Percentiles rank a stretch among this genome's conserved stretches.
Conservation (phyloP, 2,113 vertebrate genomes). For the Entomyzon cyanotis region DNA sequence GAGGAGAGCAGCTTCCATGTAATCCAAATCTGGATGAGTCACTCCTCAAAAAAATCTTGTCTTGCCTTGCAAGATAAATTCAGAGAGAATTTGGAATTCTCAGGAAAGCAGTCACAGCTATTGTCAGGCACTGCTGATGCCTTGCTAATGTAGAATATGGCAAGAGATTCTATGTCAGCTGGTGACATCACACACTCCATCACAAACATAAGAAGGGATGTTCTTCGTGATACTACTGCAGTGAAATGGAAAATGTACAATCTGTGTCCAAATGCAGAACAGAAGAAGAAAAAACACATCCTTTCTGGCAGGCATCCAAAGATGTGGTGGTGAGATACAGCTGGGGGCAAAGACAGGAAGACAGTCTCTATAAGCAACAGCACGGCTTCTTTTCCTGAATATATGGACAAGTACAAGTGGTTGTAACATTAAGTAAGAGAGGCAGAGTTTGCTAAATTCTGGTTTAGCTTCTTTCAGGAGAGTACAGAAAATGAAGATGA, state of each 20-base stretch:
- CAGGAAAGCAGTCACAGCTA: neutral
- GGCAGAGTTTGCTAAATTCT: neutral
- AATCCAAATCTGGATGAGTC: neutral
- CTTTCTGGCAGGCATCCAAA: neutral
- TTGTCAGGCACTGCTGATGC: neutral
- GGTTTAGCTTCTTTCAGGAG: neutral
- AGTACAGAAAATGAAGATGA: neutral
- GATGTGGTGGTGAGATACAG: neutral
- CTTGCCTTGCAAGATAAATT: neutral
- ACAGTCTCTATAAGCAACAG: neutral
- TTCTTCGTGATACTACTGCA: neutral
- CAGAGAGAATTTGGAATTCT: neutral
- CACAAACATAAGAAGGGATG: neutral
- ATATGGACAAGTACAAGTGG: neutral
- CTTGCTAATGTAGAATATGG: neutral
- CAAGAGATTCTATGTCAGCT: neutral
- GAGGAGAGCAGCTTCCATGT: accelerated
- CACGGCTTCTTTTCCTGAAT: neutral
- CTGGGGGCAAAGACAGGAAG: neutral
- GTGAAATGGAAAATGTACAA: neutral
- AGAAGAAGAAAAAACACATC: neutral
- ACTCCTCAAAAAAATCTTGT: neutral
- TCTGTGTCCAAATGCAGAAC: neutral
- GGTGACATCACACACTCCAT: neutral
- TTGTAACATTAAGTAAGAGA: neutral